phyloP scores from a whole-genome alignment of 2,888 invertebrate species.

The Heteropelma amictum region DNA sequence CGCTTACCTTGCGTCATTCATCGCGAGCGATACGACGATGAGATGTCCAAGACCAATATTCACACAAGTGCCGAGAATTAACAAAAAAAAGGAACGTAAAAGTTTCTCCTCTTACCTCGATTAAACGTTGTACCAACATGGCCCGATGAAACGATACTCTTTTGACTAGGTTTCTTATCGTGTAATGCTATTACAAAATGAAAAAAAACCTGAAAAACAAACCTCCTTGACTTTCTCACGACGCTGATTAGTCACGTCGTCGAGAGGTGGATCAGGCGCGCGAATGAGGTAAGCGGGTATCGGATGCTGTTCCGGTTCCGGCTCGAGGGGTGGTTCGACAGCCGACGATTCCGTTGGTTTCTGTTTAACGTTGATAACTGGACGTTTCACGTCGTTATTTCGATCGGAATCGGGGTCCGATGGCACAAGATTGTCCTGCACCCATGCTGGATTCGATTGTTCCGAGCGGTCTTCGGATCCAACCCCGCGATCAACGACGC shows the following conservation, averaged over 20 bases:
- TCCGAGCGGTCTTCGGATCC: constrained; percentile 71
- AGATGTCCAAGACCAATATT: no score
- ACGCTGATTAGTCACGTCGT: constrained; percentile 73
- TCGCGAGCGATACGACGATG: no score
- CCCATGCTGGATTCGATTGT: constrained; percentile 72
- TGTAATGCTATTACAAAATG: background rate
- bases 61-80: no score
- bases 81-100: no score
- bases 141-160: background rate
- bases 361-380: constrained; percentile 62
- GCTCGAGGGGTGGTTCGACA: constrained; percentile 62
- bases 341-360: constrained; percentile 62
- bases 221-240: constrained; percentile 77
- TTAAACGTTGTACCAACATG: background rate
- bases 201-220: constrained; percentile 25
- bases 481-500: constrained; percentile 71
- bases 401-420: constrained; percentile 63
- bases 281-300: constrained; percentile 63
- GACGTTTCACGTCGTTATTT: constrained; percentile 43
- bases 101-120: constrained; percentile 31
- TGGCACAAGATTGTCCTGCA: constrained; percentile 70
- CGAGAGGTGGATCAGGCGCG: constrained; percentile 72
- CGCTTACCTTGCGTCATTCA: no score
- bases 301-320: constrained; percentile 53
- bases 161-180: no score